A percentile compares a stretch with the other conserved stretches of the same genome.
Evolutionary conservation across 2,888 invertebrate species (phyloP).

Genomic region (Exephanes ischioxanthus): DNA sequence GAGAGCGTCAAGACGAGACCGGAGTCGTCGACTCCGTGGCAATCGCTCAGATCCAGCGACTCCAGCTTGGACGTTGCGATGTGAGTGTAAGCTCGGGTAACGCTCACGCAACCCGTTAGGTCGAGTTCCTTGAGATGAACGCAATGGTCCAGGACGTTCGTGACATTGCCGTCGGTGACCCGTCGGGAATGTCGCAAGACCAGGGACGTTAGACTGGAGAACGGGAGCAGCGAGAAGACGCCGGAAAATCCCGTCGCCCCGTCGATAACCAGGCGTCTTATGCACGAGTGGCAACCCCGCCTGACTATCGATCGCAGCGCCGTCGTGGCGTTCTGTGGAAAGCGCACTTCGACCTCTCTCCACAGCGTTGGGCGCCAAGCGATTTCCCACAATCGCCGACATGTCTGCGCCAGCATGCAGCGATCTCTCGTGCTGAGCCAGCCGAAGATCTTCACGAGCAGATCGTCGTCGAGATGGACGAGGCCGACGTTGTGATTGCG

Average conservation of each 20-base stretch:
- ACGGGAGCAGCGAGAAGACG: slow-evolving; percentile 77
- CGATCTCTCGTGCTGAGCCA: slow-evolving; percentile 90
- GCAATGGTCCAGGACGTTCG: slow-evolving; percentile 79
- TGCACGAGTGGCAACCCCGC: slow-evolving; percentile 78
- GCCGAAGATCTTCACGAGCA: slow-evolving; percentile 89
- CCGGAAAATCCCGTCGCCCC: slow-evolving; percentile 78
- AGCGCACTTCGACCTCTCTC: slow-evolving; percentile 83
- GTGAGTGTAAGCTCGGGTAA: slow-evolving; percentile 78
- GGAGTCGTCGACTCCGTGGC: slow-evolving; percentile 93
- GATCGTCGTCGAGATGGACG: slow-evolving; percentile 86
- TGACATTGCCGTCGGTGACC: slow-evolving; percentile 78
- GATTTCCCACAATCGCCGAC: slow-evolving; percentile 91
- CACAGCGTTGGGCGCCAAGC: slow-evolving; percentile 93
- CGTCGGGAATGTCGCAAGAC: slow-evolving; percentile 78
- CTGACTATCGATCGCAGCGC: slow-evolving; percentile 77
- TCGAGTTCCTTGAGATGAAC: slow-evolving; percentile 78
- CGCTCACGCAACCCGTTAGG: slow-evolving; percentile 78
- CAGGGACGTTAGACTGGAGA: slow-evolving; percentile 84
- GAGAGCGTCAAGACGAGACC: slow-evolving; percentile 94
- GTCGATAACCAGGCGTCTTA: slow-evolving; percentile 78
- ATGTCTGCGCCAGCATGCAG: slow-evolving; percentile 91
- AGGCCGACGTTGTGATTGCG: slow-evolving; percentile 71
- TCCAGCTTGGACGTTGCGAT: slow-evolving; percentile 89
- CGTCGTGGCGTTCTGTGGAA: slow-evolving; percentile 78
- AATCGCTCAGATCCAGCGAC: slow-evolving; percentile 96